Evolutionary conservation across 2,888 invertebrate genomes (phyloP).

Genomic region (Dynastes hyllus): DNA sequence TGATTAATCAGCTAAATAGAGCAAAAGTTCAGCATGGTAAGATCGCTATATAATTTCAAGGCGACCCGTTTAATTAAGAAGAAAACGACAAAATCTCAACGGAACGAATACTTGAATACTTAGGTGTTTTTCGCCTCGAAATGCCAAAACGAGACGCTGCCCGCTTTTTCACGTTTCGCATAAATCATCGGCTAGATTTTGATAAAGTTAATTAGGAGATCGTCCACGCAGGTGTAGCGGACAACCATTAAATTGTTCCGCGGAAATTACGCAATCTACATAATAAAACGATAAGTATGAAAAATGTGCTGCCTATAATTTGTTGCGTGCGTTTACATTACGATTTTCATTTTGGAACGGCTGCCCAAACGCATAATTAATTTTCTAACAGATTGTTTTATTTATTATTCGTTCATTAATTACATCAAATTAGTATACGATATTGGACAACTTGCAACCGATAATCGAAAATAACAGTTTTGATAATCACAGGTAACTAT

Average conservation of each 20-base stretch:
- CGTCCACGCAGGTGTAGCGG: conserved; percentile 28
- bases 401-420: conserved; percentile 25
- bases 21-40: not conserved
- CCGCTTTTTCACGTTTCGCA: conserved; percentile 23
- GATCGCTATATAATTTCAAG: conserved; percentile 1
- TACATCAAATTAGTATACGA: conserved; percentile 8
- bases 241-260: conserved; percentile 37
- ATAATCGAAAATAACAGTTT: conserved; percentile 12
- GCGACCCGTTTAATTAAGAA: conserved; percentile 19
- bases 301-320: conserved; percentile 31
- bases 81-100: conserved; percentile 22
- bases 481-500: not conserved
- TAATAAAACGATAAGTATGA: conserved; percentile 44
- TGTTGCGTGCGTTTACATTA: conserved; percentile 12
- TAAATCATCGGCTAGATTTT: conserved; percentile 38
- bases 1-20: conserved; percentile 15
- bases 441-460: conserved; percentile 1
- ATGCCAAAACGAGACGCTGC: conserved; percentile 25
- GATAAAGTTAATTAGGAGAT: conserved; percentile 42
- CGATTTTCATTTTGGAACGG: conserved; percentile 1
- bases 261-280: conserved; percentile 38
- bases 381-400: conserved; percentile 28
- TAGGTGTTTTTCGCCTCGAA: conserved; percentile 9
- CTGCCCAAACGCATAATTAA: conserved; percentile 18
- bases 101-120: not conserved